Conservation (phyloP, 2,888 invertebrate species). For the Ennomos fuscantarius region DNA sequence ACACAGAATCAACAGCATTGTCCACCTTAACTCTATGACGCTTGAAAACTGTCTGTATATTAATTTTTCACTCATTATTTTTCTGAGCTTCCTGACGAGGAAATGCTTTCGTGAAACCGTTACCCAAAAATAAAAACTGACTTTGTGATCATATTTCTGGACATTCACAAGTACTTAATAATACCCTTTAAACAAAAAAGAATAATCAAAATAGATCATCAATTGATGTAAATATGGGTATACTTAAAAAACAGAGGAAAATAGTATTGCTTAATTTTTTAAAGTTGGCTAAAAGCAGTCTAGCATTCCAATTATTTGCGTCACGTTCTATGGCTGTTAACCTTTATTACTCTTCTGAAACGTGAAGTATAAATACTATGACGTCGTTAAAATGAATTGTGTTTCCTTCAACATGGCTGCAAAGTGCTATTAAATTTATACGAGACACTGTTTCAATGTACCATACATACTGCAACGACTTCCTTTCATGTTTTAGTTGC, state of each 20-base stretch:
- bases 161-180: too few species aligned
- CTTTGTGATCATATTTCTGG: too few species aligned
- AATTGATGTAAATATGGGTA: too few species aligned
- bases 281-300: conserved; percentile 7
- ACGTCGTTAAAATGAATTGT: conserved; percentile 70
- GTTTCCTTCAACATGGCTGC: conserved; percentile 62
- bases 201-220: too few species aligned
- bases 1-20: too few species aligned
- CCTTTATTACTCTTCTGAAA: conserved; percentile 37
- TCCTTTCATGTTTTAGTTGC: conserved; percentile 59
- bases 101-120: conserved; percentile 3
- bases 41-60: conserved; percentile 8
- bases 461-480: conserved; percentile 69
- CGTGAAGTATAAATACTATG: conserved; percentile 52
- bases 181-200: too few species aligned
- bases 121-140: too few species aligned
- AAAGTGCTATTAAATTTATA: conserved; percentile 68
- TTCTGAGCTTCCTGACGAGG: conserved; percentile 11
- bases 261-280: too few species aligned
- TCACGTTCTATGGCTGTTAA: conserved; percentile 39
- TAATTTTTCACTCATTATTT: conserved; percentile 20
- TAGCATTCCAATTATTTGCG: conserved; percentile 32
- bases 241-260: too few species aligned
- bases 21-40: too few species aligned
- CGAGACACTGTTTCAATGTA: conserved; percentile 61